Evolutionary conservation across 2,797 vertebrate genomes (phyloP).

Genomic region (Myoxocephalus aenaeus): DNA sequence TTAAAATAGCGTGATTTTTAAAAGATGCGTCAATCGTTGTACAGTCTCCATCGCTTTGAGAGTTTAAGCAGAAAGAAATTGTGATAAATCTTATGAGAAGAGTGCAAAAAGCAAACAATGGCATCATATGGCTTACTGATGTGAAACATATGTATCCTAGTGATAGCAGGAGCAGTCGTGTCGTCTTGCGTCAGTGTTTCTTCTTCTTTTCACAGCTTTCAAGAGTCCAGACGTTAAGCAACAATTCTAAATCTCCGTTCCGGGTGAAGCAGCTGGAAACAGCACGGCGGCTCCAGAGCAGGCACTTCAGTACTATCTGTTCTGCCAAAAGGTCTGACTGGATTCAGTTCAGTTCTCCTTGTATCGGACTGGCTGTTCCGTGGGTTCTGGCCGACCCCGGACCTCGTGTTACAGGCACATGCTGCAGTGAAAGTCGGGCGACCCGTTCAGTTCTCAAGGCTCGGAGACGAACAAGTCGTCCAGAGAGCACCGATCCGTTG

Average conservation of each 20-base stretch:
- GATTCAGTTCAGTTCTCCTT: constrained; percentile 47
- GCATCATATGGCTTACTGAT: constrained; percentile 75
- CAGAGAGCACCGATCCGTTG: background rate
- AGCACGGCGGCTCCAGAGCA: constrained; percentile 69
- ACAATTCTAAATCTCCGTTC: constrained; percentile 44
- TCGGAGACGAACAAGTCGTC: background rate
- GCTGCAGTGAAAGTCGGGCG: constrained; percentile 20
- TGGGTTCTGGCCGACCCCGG: background rate
- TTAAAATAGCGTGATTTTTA: constrained; percentile 37
- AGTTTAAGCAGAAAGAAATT: constrained; percentile 34
- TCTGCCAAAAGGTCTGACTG: constrained; percentile 47
- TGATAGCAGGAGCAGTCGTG: constrained; percentile 55
- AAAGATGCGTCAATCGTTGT: constrained; percentile 9
- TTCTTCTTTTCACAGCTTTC: constrained; percentile 66
- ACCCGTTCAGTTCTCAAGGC: background rate
- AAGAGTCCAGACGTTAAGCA: constrained; percentile 58
- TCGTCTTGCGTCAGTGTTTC: constrained; percentile 4
- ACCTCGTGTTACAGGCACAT: constrained; percentile 23
- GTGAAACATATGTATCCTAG: constrained; percentile 54
- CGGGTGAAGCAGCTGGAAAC: constrained; percentile 63
- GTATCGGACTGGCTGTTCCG: constrained; percentile 14
- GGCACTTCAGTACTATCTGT: constrained; percentile 78
- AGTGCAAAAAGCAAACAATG: constrained; percentile 79
- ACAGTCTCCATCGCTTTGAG: constrained; percentile 14
- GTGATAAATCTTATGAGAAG: constrained; percentile 41